These are phyloP conservation scores for Pseudococcus jackbeardsleyi DNA, from an alignment of 2,888 invertebrate genomes.

Conservation along the genomic window DNA sequence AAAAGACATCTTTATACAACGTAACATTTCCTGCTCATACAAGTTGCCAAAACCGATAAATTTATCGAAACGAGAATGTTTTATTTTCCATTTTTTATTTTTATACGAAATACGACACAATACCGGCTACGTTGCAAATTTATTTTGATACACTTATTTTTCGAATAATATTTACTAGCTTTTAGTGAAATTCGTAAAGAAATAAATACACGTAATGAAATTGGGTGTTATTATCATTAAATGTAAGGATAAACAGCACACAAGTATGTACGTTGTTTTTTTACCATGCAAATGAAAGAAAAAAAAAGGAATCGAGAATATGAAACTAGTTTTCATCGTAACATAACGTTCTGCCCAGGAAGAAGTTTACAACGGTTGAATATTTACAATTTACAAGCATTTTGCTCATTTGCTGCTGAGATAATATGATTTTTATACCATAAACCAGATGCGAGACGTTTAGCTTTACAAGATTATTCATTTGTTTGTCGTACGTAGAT, in stretches of 20 bases:
- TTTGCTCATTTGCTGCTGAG: neutral
- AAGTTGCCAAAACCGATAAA: neutral
- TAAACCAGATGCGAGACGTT: neutral
- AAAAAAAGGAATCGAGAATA: neutral
- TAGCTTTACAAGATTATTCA: neutral
- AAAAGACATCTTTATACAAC: neutral
- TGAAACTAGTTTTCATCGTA: neutral
- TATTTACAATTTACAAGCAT: neutral
- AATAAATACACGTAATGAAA: neutral
- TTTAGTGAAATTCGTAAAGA: neutral
- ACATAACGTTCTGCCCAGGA: constrained; percentile 2
- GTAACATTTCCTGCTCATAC: neutral
- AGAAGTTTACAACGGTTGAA: neutral
- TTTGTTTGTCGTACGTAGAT: neutral
- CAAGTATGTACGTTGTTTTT: neutral
- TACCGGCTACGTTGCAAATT: neutral
- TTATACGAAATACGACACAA: neutral
- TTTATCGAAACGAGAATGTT: neutral
- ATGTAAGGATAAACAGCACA: neutral
- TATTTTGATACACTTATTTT: neutral
- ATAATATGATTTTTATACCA: neutral
- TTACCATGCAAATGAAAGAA: neutral
- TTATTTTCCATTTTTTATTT: neutral
- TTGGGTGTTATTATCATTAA: neutral
- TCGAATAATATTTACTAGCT: constrained; percentile 4